Base-by-base conservation (phyloP, 2,888 invertebrate genomes). In the Aporophyla nigra region DNA sequence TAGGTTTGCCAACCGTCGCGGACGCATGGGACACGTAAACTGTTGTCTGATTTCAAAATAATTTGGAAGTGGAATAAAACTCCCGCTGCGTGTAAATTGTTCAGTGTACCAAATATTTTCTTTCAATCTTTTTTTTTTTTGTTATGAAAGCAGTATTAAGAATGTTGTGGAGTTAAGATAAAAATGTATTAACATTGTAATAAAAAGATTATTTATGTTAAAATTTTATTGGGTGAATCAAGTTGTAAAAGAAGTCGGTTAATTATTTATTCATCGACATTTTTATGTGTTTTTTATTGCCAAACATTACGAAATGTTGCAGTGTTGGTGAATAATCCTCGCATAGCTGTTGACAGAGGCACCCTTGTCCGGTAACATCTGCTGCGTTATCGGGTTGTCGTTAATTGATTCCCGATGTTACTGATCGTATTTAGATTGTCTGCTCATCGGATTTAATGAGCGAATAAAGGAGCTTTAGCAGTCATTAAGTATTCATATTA, bases 351-450 rank as follows among this genome's bases (percentile, higher is more conserved):
- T 33, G 59, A 70, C 49, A 73, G 72, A 69, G 86, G 33, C 79
- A 86, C 88, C 88, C 88, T 86, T 24, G 87, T 69, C 27, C 1
- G 59, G 68, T 53, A 85, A 86, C 92, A 91, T 87, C 90, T 91
- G 91, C 86, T 84, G 46, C 10, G 68, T 70, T 85, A 88, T 88
- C 78, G 78, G 83, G 79, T 78, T 83, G 73, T 82, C 88, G 89
- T 90, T 91, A 92, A 92, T 92, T 91, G 90, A 92, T 90, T 89
- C 87, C 82, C 84, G 87, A 89, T 89, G 88, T 90, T 90, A 88
- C 89, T 85, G 87, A 90, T 89, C 88, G 86, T 76, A 86, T 86
- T 86, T 67, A 88, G 86, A 86, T 86, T 73, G 81, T 80, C 76
- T 83, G 87, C 84, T 89, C 81, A 86, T 86, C 71, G 68, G 69